These are phyloP conservation scores for Merluccius polli DNA, from an alignment of 2,797 vertebrate species.

Conservation along the genomic window DNA sequence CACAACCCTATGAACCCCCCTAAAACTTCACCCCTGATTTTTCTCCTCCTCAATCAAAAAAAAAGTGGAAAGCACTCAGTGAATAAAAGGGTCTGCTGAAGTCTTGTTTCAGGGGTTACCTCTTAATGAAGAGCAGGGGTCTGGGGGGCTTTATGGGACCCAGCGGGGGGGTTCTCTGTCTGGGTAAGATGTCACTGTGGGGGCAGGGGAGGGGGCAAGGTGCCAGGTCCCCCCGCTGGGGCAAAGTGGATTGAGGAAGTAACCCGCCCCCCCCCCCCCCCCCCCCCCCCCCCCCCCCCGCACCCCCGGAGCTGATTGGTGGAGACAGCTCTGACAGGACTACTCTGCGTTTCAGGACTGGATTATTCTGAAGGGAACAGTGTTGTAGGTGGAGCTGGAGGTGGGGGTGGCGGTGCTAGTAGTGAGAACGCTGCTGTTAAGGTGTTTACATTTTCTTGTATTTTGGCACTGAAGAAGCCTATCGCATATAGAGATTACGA, in stretches of 20 bases:
- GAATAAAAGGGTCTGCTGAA: no score
- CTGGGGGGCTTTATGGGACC: no score
- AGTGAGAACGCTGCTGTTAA: no score
- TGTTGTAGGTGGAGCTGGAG: background rate
- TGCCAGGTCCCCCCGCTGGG: background rate
- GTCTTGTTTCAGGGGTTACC: no score
- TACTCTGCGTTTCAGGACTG: background rate
- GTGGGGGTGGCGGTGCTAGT: background rate
- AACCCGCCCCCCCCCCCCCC: background rate
- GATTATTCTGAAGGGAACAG: constrained; percentile 17
- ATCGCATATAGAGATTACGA: background rate
- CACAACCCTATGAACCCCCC: background rate
- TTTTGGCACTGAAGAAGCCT: background rate
- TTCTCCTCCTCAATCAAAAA: no score
- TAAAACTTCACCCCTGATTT: no score
- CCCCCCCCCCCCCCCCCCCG: no score
- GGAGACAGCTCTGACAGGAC: constrained; percentile 18
- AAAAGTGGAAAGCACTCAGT: no score
- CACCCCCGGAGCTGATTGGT: constrained; percentile 29
- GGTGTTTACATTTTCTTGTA: no score
- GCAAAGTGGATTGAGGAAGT: constrained; percentile 3
- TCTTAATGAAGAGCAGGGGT: no score
- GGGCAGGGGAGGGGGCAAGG: background rate
- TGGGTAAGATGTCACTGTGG: no score
- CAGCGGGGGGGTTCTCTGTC: no score